Base-by-base conservation (phyloP, 2,888 invertebrate genomes). In the Hedya salicella region DNA sequence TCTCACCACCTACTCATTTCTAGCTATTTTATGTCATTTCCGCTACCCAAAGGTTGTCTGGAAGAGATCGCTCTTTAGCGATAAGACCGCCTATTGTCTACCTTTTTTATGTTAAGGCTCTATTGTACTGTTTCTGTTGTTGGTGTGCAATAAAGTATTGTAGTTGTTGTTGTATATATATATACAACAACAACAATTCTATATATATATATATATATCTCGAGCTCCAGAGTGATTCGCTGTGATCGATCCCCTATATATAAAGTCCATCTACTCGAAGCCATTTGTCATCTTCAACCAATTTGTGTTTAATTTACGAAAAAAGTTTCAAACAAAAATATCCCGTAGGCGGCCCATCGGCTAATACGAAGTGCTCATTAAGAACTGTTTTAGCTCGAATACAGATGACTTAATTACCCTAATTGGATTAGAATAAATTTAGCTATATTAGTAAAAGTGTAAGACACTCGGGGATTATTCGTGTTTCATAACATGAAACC, bases 401-500 rank as follows among this genome's bases (percentile, higher is more conserved):
- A 59, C 11, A 53, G 44, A 52, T 44, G 16, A 42, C 30, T 57
- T 64, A 59, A 59, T 60, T 65, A 53, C 17, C 52, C 59, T 65
- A 65, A 65, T 65, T 59, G 52, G 65, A 46, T 65, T 46, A 52
- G 17, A 39, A 65, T 19, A 32, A 59, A 65, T 63, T 49, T 48
- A 63, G 48, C 56, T 42, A 40, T 30, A 16, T 39, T 8, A 25
- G 40, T 42, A 21, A 64, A 50, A 57, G 50, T 42, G 39, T 57
- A 64, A 64, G 44, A 42, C 50, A 64, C 50, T 21, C 9, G 25
- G 42, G 44, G 52, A 65, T 65, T 59, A 60, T 59, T 36, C 25
- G 64, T 14, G 59, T 53, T 65, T 53, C 59, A 59, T 65, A 65
- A 65, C 46, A 65, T 52, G 59, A 65, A 65, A 64, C 64, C 64